Conservation (phyloP, 2,888 invertebrate genomes). For the Chloroclysta siterata region DNA sequence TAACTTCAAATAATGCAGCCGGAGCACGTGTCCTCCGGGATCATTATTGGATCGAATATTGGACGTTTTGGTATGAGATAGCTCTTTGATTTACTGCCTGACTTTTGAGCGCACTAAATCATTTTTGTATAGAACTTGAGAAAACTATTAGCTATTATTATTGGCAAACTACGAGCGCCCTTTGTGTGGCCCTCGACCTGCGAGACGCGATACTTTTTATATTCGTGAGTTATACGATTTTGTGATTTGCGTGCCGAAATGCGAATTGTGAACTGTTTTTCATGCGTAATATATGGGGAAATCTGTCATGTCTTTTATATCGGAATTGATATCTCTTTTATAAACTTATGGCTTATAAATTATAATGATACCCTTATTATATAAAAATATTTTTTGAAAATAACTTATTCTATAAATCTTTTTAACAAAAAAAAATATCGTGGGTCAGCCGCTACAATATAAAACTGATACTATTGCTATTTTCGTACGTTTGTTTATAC, state of each 20-base stretch:
- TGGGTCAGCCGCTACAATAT: neutral
- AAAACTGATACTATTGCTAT: neutral
- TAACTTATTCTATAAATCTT: conserved; percentile 15
- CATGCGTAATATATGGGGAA: conserved; percentile 51
- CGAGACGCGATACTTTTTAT: conserved; percentile 61
- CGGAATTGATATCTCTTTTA: conserved; percentile 55
- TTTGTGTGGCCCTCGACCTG: conserved; percentile 65
- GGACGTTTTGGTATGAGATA: conserved; percentile 67
- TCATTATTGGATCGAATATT: conserved; percentile 67
- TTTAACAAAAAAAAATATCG: neutral
- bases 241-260: conserved; percentile 72
- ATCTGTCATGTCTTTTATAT: conserved; percentile 42
- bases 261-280: conserved; percentile 58
- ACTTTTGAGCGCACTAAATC: conserved; percentile 82
- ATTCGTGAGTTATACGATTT: conserved; percentile 61
- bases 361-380: conserved; percentile 4
- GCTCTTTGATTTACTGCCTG: conserved; percentile 78
- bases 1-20: conserved; percentile 78
- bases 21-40: conserved; percentile 73
- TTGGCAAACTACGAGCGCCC: conserved; percentile 71
- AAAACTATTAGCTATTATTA: conserved; percentile 84
- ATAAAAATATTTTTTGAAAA: conserved; percentile 1
- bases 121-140: conserved; percentile 80
- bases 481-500: too few relatives aligned
- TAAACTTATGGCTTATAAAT: conserved; percentile 29